Percentiles rank a stretch among this genome's conserved stretches.
Conservation (phyloP, 1,140 invertebrate species). For the Drosophila persimilis region DNA sequence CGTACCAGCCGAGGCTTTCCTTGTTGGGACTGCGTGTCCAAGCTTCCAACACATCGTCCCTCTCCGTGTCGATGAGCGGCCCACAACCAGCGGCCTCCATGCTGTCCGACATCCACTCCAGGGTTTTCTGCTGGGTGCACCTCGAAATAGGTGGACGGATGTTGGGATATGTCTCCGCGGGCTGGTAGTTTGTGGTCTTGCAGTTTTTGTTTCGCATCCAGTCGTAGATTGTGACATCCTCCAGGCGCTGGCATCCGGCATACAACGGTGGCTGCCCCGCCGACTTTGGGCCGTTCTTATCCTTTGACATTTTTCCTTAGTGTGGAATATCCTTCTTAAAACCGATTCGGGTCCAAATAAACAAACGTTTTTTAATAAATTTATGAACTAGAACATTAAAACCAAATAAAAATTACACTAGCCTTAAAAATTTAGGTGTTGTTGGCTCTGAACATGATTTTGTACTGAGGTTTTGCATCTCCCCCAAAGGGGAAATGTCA, state of each 20-base stretch:
- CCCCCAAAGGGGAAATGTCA: too few species aligned
- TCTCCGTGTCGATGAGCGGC: slow-evolving; percentile 12
- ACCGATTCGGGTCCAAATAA: slow-evolving; percentile 32
- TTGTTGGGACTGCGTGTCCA: slow-evolving; percentile 47
- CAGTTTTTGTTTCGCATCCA: slow-evolving; percentile 50
- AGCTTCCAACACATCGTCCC: slow-evolving; percentile 28
- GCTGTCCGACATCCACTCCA: slow-evolving; percentile 9
- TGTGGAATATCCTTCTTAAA: background rate
- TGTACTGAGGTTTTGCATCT: background rate
- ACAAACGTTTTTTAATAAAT: slow-evolving; percentile 1
- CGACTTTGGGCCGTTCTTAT: background rate
- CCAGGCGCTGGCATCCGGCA: too few species aligned
- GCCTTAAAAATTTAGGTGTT: slow-evolving; percentile 27
- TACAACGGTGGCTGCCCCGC: too few species aligned
- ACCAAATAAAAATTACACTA: too few species aligned
- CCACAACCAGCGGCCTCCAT: slow-evolving; percentile 30
- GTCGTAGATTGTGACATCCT: slow-evolving; percentile 8
- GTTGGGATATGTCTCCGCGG: slow-evolving; percentile 38
- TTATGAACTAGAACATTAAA: too few species aligned
- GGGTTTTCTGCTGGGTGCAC: slow-evolving; percentile 15
- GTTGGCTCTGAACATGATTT: slow-evolving; percentile 3
- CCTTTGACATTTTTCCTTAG: background rate
- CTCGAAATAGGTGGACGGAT: slow-evolving; percentile 39
- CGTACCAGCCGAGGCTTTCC: slow-evolving; percentile 47
- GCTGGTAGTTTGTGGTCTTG: slow-evolving; percentile 17